Base-by-base conservation (phyloP, 1,140 invertebrate genomes). In the Heliconius himera region DNA sequence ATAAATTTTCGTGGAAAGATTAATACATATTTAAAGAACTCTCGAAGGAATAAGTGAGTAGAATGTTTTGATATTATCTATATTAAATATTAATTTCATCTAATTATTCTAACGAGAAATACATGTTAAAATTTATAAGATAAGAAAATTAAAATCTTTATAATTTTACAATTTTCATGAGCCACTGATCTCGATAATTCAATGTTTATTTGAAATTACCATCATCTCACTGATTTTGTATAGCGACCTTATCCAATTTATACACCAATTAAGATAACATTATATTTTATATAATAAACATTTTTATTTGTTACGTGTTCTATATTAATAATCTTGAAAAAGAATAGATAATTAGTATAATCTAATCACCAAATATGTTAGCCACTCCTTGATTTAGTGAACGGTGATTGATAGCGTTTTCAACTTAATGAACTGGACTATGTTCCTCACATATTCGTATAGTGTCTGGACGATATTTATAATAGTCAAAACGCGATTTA, bases 161-260 rank as follows among this genome's bases (percentile, higher is more conserved):
- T 38, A 72, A 72, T 72, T 72, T 72, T 41, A 38, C 16, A 41
- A 80, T 76, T 76, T 80, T 76, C 51, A 26, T 73, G 38, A 72
- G n/a, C 80, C 80, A 81, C 46, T 83, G 80, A 85, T 76, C 80
- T 74, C 29, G 77, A 83, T 82, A 82, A 82, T 83, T 82, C 73
- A 75, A 79, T 81, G 70, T 81, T 81, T 79, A 78, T 77, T 73
- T 81, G 51, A 80, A 72, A 70, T 83, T 76, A 70, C 20, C 8
- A 70, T 70, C 60, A 70, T 70, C 38, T 29, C 36, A 76, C 22
- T 76, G 60, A 70, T 76, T 66, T 70, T 70, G 66, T 29, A 76
- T n/a, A 76, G 11, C 36, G 36, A 71, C 18, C 29, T 71, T 71
- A 71, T 71, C 36, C 6, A 71, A 71, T 71, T 71, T 71, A 26